Base-by-base conservation (phyloP, 2,113 vertebrate species). In the Boulengeromyrus knoepffleri region DNA sequence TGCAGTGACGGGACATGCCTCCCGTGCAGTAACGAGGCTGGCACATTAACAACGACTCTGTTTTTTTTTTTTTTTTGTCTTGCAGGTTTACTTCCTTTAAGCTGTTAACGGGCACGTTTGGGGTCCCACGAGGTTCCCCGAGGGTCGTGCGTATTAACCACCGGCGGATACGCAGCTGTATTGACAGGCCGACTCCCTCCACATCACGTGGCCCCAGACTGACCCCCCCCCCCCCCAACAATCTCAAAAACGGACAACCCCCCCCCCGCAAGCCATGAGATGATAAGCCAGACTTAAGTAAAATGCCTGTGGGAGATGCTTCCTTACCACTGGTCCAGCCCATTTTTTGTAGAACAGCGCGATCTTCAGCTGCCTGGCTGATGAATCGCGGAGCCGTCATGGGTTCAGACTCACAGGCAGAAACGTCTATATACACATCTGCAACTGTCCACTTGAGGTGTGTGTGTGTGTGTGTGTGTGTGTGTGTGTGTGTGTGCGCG, bases 241-340 rank as follows among this genome's bases (percentile, higher is more conserved):
- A 39, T 24, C 8, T 66, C 58, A 2, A 7, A n/a, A 62, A 62
- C 24, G 58, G 58, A 62, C 58, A 66, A n/a, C 58, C 56, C 52
- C 50, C 39, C 17, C 27, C 19, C 31, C 39, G 0, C 77, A 21
- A 21, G 77, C 39, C 46, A 85, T 5, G 19, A 50, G 46, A 86
- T 49, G 46, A 50, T 47, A 50, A 47, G 84, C 10, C 84, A 24
- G 84, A 86, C 6, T 45, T 50, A 3, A 86, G 19, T 46, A 42
- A 36, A 7, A 39, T 36, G 36, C 17, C 74, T 80, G 36, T 42
- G 46, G 84, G 45, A n/a, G 84, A 27, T 27, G 91, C 93, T 94
- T 94, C 95, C 95, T 96, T 94, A 93, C 92, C 31, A 83, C 91
- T 92, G 88, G 92, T 89, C 90, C 93, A 92, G 70, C 94, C 92